phyloP scores from a whole-genome alignment of 1,140 invertebrate genomes.

The Globodera ellingtonae region DNA sequence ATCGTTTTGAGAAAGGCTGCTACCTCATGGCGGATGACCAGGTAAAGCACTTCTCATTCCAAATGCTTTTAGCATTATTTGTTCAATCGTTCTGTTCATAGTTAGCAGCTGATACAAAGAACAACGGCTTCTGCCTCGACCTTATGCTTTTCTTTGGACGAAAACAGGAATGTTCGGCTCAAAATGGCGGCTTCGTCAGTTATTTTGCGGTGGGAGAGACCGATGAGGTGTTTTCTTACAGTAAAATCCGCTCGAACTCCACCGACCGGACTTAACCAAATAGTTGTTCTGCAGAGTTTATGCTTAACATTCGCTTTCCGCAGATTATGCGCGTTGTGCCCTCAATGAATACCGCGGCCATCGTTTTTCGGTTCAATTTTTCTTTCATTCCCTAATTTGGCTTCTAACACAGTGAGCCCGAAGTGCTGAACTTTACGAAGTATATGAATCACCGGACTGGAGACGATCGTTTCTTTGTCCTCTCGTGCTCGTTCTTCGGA shows the following conservation, averaged over 20 bases:
- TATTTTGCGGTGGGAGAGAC: slow-evolving; percentile 45
- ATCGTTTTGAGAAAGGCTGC: slow-evolving; percentile 44
- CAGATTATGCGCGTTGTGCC: slow-evolving; percentile 49
- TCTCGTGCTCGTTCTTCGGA: slow-evolving; percentile 47
- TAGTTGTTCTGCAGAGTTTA: not conserved
- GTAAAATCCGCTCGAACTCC: not conserved
- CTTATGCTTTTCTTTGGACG: slow-evolving; percentile 48
- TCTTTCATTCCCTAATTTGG: not conserved
- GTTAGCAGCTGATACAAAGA: slow-evolving; percentile 45
- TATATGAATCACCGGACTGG: slow-evolving; percentile 45
- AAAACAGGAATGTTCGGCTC: slow-evolving; percentile 26
- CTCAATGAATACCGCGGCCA: slow-evolving; percentile 30
- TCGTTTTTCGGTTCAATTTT: slow-evolving; percentile 44
- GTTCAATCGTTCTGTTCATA: slow-evolving; percentile 15
- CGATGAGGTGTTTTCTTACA: slow-evolving; percentile 34
- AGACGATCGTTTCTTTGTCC: slow-evolving; percentile 39
- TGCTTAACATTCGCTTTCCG: not conserved
- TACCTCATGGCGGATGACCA: slow-evolving; percentile 42
- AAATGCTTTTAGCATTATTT: not conserved
- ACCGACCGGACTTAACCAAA: not conserved
- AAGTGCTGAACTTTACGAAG: slow-evolving; percentile 53
- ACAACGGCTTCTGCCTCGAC: slow-evolving; percentile 52
- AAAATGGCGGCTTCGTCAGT: slow-evolving; percentile 47
- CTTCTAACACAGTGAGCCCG: slow-evolving; percentile 41
- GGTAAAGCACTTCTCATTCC: not conserved